These are phyloP conservation scores for Saccopteryx leptura DNA, from an alignment of 2,113 vertebrate species.

Conservation along the genomic window DNA sequence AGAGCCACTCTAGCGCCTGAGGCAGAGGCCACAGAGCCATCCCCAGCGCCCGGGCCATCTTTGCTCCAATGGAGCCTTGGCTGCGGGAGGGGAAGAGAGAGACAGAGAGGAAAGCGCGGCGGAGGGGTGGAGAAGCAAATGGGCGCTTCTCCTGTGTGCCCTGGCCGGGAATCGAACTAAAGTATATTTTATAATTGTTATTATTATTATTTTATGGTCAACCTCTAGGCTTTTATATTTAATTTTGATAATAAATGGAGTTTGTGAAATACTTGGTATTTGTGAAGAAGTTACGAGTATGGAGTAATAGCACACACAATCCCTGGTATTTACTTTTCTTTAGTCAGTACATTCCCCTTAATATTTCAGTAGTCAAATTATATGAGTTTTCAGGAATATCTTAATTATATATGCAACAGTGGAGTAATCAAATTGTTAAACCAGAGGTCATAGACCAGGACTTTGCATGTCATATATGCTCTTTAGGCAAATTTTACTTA, in stretches of 20 bases:
- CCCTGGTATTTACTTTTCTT: not conserved
- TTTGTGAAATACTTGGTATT: not conserved
- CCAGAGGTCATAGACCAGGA: not conserved
- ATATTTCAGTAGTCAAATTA: not conserved
- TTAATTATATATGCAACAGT: not conserved
- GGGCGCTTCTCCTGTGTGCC: too few species aligned
- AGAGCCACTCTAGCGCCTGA: too few species aligned
- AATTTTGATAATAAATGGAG: not conserved
- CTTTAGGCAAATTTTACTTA: not conserved
- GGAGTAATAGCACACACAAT: not conserved
- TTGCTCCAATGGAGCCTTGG: too few species aligned
- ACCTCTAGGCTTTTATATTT: not conserved
- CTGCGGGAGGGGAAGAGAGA: too few species aligned
- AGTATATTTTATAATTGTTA: not conserved
- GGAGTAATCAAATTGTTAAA: not conserved
- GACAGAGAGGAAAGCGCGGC: too few species aligned
- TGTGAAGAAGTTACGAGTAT: not conserved
- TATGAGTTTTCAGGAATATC: conserved; percentile 20
- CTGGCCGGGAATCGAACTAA: too few species aligned
- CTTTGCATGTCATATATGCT: not conserved
- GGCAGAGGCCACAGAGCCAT: too few species aligned
- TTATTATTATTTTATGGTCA: not conserved
- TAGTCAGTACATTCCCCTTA: not conserved
- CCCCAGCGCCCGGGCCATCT: too few species aligned
- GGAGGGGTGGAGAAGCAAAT: too few species aligned